phyloP scores from a whole-genome alignment of 2,113 vertebrate species.

The Raja brachyura region DNA sequence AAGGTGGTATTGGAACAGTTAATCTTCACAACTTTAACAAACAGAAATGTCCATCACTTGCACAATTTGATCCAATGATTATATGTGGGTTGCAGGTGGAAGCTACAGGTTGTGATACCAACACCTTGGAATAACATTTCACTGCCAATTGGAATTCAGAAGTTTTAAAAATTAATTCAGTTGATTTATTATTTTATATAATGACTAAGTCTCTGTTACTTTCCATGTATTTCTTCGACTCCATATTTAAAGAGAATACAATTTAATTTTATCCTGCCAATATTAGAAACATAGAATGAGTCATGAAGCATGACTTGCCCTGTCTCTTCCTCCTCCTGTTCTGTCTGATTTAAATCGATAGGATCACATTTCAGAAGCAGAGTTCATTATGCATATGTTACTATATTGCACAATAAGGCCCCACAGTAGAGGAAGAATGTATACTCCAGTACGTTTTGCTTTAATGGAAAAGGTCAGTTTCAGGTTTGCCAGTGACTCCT shows the following conservation, averaged over 20 bases:
- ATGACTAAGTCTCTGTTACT: not conserved
- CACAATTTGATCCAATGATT: not conserved
- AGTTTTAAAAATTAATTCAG: not conserved
- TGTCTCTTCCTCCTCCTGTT: not conserved
- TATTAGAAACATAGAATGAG: not conserved
- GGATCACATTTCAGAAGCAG: not conserved
- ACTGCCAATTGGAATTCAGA: not conserved
- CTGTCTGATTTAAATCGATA: too few species aligned
- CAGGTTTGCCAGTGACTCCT: not conserved
- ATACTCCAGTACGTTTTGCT: not conserved
- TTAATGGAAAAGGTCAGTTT: conserved; percentile 1
- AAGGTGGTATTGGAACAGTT: not conserved
- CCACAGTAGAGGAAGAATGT: too few species aligned
- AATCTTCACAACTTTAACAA: not conserved
- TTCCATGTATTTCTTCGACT: not conserved
- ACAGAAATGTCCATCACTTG: not conserved
- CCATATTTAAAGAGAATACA: not conserved
- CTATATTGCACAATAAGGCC: too few species aligned
- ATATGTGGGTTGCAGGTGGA: not conserved
- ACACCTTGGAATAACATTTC: not conserved
- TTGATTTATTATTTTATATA: not conserved
- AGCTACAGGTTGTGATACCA: not conserved
- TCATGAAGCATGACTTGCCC: not conserved
- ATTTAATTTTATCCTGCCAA: not conserved
- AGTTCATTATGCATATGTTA: not conserved